These are phyloP conservation scores for Drosophila histrio DNA, from an alignment of 2,888 invertebrate species.

Conservation along the genomic window DNA sequence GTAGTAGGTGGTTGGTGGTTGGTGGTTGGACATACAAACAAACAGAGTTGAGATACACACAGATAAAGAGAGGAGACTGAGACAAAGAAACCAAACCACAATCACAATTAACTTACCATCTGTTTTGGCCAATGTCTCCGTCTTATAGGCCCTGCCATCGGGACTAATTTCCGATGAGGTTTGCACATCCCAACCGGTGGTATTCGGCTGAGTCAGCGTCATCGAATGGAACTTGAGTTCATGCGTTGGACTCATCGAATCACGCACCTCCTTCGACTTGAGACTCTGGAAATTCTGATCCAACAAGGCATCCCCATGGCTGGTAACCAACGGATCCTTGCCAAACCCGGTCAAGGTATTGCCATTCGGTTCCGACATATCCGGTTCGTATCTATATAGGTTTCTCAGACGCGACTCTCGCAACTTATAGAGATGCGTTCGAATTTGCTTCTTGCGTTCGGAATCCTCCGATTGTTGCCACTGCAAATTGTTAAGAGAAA, in stretches of 20 bases:
- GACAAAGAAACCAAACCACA: constrained; percentile 1
- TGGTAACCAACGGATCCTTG: constrained; percentile 84
- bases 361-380: constrained; percentile 82
- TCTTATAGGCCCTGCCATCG: constrained; percentile 88
- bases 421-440: constrained; percentile 93
- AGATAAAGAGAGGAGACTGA: constrained; percentile 15
- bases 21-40: constrained; percentile 56
- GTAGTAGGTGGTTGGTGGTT: constrained; percentile 15
- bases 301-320: constrained; percentile 89
- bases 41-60: constrained; percentile 42
- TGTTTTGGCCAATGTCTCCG: constrained; percentile 87
- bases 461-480: constrained; percentile 95
- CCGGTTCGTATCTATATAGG: constrained; percentile 86
- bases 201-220: constrained; percentile 81
- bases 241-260: constrained; percentile 90
- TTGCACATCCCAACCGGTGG: constrained; percentile 89
- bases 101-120: constrained; percentile 84
- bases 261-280: constrained; percentile 91
- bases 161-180: constrained; percentile 87
- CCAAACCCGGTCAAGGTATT: constrained; percentile 83
- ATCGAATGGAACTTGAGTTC: constrained; percentile 82
- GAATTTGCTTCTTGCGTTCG: constrained; percentile 93
- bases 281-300: constrained; percentile 91
- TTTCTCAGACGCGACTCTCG: constrained; percentile 91
- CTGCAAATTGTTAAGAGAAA: constrained; percentile 27